Evolutionary conservation across 1,140 invertebrate species (phyloP), one percentile per base, ranked within the genome.

Genomic region (Macrocentrus cingulum): DNA sequence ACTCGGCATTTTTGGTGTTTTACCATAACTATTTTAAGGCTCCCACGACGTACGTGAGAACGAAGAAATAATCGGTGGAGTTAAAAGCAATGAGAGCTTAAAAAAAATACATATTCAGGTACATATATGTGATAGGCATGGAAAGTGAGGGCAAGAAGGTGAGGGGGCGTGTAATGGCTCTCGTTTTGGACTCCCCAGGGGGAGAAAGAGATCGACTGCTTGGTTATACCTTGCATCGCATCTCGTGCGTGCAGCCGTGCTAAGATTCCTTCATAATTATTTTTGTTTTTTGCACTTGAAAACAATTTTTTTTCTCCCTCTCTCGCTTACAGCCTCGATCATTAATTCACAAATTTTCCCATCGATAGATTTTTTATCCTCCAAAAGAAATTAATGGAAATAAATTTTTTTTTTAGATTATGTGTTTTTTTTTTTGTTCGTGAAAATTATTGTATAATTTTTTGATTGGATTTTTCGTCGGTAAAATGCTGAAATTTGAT

Each of bases 231-330:
- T 29, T 29, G 25, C 46, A 25, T 57, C 34, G 36, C 53, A 32
- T 57, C 50, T 57, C 45, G 55, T 46, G 50, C 50, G 55, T 57
- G 55, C 55, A n/a, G n/a, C n/a, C n/a, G 55, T 57, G 55, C 36
- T 22, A 11, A 15, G 34, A 48, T 42, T 42, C 23, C 29, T 56
- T 32, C 45, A 37, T 46, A 34, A 57, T 57, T 36, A 57, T 57
- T 57, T 57, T 23, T 25, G 36, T 41, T 5, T 22, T 46, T 42
- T 39, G 34, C 34, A 37, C 16, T 34, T 49, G 29, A 32, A 7
- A 16, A 25, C 50, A 36, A 49, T 57, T 48, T 34, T 56, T 18
- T 41, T 53, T 53, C 41, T 44, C 36, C 25, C 8, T 23, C 44
- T 22, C 8, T 19, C n/a, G 9, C 9, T 44, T 23, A 11, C 11